Percentiles rank a stretch among this genome's conserved stretches.
phyloP scores from a whole-genome alignment of 2,113 vertebrate species.

The Indri indri region DNA sequence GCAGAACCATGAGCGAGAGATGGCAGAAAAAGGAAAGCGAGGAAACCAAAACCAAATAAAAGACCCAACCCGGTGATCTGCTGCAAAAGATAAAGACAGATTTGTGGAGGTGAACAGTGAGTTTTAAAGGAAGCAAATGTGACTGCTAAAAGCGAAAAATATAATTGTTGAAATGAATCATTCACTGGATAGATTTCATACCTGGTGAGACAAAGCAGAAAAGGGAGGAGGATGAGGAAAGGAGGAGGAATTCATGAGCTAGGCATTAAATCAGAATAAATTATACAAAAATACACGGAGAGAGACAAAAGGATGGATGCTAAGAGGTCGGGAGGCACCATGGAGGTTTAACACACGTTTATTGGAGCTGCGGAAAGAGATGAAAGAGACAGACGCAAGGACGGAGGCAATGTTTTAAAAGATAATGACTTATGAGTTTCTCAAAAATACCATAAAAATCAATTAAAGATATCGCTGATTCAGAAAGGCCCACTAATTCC shows the following conservation, averaged over 20 bases:
- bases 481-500: neutral
- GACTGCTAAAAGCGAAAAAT: neutral
- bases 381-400: neutral
- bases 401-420: neutral
- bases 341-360: accelerated
- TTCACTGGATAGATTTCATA: neutral
- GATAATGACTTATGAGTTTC: too few relatives aligned
- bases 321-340: accelerated
- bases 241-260: neutral
- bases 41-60: accelerated
- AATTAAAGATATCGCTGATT: neutral
- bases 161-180: neutral
- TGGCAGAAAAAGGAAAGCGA: accelerated
- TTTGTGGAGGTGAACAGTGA: accelerated
- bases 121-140: too few relatives aligned
- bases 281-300: neutral
- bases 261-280: too few relatives aligned
- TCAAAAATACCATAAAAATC: neutral
- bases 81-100: too few relatives aligned
- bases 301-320: neutral
- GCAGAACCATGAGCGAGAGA: neutral
- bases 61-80: accelerated
- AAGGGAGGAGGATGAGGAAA: neutral
- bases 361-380: neutral
- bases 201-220: neutral